phyloP scores from a whole-genome alignment of 2,888 invertebrate species.

The Sphaeridia pumilis region DNA sequence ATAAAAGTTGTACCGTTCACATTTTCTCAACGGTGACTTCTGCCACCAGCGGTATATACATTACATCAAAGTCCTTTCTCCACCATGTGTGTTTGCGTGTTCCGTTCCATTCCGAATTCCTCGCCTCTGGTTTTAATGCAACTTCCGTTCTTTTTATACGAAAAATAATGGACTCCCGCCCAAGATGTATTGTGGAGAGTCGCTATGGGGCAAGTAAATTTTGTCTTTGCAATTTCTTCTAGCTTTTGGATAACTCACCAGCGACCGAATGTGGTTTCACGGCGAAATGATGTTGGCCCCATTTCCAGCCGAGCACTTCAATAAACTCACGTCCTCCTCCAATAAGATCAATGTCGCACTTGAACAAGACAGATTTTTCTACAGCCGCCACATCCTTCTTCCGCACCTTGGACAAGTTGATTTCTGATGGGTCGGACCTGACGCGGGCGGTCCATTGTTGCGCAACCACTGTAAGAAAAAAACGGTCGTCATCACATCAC shows the following conservation, averaged over 20 bases:
- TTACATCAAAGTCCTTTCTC: too few relatives aligned
- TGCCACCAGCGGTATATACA: too few relatives aligned
- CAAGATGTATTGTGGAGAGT: not conserved
- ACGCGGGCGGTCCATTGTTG: constrained; percentile 32
- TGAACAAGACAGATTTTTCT: constrained; percentile 14
- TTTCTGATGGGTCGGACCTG: constrained; percentile 14
- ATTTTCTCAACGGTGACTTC: too few relatives aligned
- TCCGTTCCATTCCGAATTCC: too few relatives aligned
- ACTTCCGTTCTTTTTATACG: not conserved
- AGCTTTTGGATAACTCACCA: constrained; percentile 5
- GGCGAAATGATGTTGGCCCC: constrained; percentile 20
- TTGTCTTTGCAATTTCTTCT: not conserved
- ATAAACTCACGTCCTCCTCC: constrained; percentile 33
- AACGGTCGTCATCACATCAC: too few relatives aligned
- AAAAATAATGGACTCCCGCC: not conserved
- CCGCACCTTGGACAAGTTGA: constrained; percentile 2
- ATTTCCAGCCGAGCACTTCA: constrained; percentile 31
- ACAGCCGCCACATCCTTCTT: constrained; percentile 13
- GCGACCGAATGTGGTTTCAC: constrained; percentile 16
- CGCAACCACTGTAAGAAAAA: constrained; percentile 23
- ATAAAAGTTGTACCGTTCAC: too few relatives aligned
- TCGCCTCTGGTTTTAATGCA: not conserved
- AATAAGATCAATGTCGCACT: constrained; percentile 34
- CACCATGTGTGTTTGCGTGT: too few relatives aligned
- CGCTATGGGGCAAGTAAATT: not conserved